These are phyloP conservation scores for Pantherophis alleghaniensis DNA, from an alignment of 2,797 vertebrate genomes.

Conservation along the genomic window DNA sequence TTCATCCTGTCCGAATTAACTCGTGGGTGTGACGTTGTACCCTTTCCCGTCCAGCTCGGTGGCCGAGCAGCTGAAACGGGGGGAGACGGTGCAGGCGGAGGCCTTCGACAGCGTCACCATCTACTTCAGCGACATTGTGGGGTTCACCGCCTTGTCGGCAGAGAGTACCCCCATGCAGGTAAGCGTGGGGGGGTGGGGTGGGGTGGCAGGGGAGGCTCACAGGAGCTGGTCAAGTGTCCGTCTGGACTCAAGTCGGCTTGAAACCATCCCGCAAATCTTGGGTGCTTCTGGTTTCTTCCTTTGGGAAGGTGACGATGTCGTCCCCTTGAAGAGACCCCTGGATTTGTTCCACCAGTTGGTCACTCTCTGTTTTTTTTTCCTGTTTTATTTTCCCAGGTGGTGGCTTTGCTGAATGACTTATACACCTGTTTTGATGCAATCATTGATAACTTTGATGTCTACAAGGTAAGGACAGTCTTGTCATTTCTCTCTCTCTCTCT, in stretches of 20 bases:
- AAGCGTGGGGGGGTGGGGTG: rapidly evolving
- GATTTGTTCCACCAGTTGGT: not conserved
- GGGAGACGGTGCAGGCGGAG: constrained; percentile 90
- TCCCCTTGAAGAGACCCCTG: not conserved
- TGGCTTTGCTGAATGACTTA: constrained; percentile 91
- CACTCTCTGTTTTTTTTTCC: too few relatives aligned
- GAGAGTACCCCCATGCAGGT: constrained; percentile 96
- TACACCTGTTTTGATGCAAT: constrained; percentile 97
- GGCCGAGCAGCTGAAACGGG: constrained; percentile 91
- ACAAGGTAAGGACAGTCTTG: constrained; percentile 79
- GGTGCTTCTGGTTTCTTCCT: not conserved
- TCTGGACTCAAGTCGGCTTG: rapidly evolving
- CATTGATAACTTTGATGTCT: constrained; percentile 98
- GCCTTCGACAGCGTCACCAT: constrained; percentile 95
- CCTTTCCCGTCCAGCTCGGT: constrained; percentile 78
- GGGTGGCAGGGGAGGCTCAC: not conserved
- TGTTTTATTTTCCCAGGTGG: constrained; percentile 75
- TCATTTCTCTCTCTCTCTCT: rapidly evolving
- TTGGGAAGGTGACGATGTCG: rapidly evolving
- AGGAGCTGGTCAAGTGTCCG: not conserved
- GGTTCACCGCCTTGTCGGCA: constrained; percentile 88
- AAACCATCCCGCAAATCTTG: not conserved
- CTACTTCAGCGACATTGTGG: constrained; percentile 97
- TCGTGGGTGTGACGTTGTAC: not conserved
- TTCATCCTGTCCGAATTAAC: not conserved